A percentile compares a stretch with the other conserved stretches of the same genome.
Conservation (phyloP, 2,113 vertebrate species). For the Gavialis gangeticus region DNA sequence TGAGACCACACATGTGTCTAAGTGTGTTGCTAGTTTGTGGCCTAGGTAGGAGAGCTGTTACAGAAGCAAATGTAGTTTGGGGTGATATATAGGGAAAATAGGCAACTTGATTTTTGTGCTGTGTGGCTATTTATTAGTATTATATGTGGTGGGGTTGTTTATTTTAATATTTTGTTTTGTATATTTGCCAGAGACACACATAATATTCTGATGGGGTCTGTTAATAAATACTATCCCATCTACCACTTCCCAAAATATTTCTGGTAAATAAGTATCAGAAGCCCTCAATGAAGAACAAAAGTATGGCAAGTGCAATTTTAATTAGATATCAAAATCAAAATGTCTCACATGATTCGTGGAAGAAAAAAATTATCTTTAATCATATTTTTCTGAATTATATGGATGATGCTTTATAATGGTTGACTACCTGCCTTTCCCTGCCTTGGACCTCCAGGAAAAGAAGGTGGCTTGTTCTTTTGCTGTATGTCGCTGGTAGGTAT, state of each 20-base stretch:
- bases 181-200: not conserved
- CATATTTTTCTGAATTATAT: not conserved
- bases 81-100: not conserved
- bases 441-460: not conserved
- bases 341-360: not conserved
- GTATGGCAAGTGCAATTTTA: not conserved
- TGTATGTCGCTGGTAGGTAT: not conserved
- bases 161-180: not conserved
- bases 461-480: not conserved
- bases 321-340: not conserved
- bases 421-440: fast-evolving
- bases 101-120: not conserved
- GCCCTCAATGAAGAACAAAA: not conserved
- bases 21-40: not conserved
- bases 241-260: not conserved
- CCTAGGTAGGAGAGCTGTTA: not conserved
- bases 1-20: not conserved
- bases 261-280: not conserved
- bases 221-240: not conserved
- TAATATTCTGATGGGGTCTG: not conserved
- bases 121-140: not conserved
- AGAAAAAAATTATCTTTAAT: not conserved
- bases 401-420: not conserved
- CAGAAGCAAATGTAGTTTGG: not conserved
- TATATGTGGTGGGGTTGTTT: not conserved